phyloP scores from a whole-genome alignment of 2,797 vertebrate species.

The Tenualosa ilisha region DNA sequence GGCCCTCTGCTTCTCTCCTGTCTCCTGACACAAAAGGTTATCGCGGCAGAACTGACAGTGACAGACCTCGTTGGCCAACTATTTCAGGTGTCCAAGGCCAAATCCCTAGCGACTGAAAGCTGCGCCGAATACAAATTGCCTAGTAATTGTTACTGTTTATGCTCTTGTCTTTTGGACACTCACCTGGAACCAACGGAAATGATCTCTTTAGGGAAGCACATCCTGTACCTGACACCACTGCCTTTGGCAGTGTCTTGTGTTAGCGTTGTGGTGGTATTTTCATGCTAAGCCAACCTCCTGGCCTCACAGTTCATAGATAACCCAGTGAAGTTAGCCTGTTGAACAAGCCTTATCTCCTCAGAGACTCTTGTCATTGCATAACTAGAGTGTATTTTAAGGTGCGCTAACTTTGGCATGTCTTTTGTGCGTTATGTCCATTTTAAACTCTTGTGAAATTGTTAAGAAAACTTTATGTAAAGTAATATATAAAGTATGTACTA shows the following conservation, averaged over 20 bases:
- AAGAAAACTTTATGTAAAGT: neutral
- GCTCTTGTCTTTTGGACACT: neutral
- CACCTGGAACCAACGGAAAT: constrained; percentile 5
- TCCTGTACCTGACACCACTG: constrained; percentile 9
- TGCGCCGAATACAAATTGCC: neutral
- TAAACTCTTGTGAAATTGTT: neutral
- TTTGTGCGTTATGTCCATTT: neutral
- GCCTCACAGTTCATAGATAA: constrained; percentile 6
- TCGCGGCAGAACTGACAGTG: neutral
- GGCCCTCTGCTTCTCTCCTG: neutral
- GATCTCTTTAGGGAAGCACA: neutral
- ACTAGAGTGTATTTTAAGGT: neutral
- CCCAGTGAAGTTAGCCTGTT: constrained; percentile 7
- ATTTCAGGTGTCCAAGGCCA: neutral
- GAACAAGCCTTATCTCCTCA: neutral
- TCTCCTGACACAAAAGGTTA: constrained; percentile 5
- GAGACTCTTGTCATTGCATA: neutral
- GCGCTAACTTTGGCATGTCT: neutral
- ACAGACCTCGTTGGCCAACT: neutral
- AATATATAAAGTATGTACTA: neutral
- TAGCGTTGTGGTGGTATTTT: neutral
- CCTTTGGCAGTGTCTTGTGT: neutral
- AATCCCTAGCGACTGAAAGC: neutral
- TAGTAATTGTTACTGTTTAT: neutral
- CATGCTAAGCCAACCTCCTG: neutral